Evolutionary conservation across 2,113 vertebrate species (phyloP), one percentile per base, ranked within the genome.

Genomic region (Mastomys coucha): DNA sequence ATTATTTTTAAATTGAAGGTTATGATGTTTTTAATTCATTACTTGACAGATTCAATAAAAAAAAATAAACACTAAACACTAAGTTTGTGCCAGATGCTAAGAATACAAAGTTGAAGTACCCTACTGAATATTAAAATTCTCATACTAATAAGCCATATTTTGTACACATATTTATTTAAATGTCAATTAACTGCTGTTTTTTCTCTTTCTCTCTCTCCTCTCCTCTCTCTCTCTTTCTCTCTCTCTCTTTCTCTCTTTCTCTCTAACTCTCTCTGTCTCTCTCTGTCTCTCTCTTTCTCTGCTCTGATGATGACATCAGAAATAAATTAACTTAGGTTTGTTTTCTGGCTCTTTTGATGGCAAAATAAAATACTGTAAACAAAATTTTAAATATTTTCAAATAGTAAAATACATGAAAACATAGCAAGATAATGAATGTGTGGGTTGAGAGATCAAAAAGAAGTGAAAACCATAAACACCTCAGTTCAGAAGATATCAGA

Each of bases 51-150:
- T 81, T 86, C 56, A 81, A 89, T 85, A 86, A 80, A 39, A 86
- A 80, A 39, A 92, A 69, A 78, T 19, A 86, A 13, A 86, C 7
- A 51, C 1, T 39, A 36, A 97, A 80, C 85, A 5, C 6, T 19
- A 78, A 28, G 49, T 93, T 78, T 93, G 53, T 91, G 56, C 19
- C 56, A 89, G 24, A 51, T 51, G 10, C 17, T 90, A 89, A 94
- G 33, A 90, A 60, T 76, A 49, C 1, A 60, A 75, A 93, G 70
- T 65, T n/a, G 76, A 70, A 72, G 20, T 31, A 26, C 16, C 49
- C 6, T 73, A 12, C 31, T 22, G 49, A 88, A 94, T 73, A 26
- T n/a, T 72, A 92, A 89, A 95, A 56, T 56, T 56, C 19, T 80
- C 49, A 56, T 80, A 28, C 77, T 76, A 80, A 36, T 80, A 53